Evolutionary conservation across 2,888 invertebrate species (phyloP).

Genomic region (Dione vanillae): DNA sequence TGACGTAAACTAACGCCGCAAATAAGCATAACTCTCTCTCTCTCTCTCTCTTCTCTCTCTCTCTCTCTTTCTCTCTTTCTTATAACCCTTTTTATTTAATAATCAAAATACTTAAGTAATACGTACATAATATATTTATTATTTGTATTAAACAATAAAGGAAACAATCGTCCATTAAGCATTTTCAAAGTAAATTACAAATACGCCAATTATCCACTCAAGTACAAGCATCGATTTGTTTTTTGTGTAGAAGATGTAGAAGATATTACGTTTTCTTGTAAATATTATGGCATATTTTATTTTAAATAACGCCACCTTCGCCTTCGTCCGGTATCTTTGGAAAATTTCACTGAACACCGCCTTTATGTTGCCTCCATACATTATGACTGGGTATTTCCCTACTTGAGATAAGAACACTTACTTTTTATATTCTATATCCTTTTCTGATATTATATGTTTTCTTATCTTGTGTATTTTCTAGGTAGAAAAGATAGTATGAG

Average conservation of each 20-base stretch:
- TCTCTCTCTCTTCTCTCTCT: too few relatives aligned
- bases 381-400: conserved; percentile 12
- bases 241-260: too few relatives aligned
- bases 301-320: not conserved
- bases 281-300: not conserved
- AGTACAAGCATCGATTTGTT: not conserved
- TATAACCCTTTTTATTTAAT: too few relatives aligned
- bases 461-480: not conserved
- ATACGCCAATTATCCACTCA: not conserved
- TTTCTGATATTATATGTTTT: not conserved
- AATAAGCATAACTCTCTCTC: too few relatives aligned
- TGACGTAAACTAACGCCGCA: too few relatives aligned
- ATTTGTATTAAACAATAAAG: too few relatives aligned
- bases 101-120: too few relatives aligned
- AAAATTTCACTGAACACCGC: conserved; percentile 8
- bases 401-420: conserved; percentile 18
- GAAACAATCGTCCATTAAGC: too few relatives aligned
- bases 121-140: too few relatives aligned
- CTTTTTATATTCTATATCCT: conserved; percentile 21
- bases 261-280: not conserved
- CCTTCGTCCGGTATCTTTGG: not conserved
- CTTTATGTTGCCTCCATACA: conserved; percentile 4
- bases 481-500: too few relatives aligned
- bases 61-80: too few relatives aligned
- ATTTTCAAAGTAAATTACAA: not conserved